A percentile compares a stretch with the other conserved stretches of the same genome.
Evolutionary conservation across 2,113 vertebrate species (phyloP).

Genomic region (Lampris incognitus): DNA sequence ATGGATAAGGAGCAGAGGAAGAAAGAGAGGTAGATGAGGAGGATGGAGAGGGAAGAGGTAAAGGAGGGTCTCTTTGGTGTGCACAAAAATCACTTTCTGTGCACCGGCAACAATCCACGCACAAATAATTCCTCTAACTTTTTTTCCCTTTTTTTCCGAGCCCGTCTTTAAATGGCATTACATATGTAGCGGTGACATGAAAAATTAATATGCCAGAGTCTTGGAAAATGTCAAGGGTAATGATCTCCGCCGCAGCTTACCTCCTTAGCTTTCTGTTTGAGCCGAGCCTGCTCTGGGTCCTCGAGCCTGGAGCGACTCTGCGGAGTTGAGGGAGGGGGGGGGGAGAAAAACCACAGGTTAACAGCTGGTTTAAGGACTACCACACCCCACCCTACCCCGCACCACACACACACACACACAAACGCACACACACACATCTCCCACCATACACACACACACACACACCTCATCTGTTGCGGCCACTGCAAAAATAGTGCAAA

Average conservation of each 20-base stretch:
- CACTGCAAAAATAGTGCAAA: constrained; percentile 87
- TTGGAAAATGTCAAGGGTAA: constrained; percentile 96
- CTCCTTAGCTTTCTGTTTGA: constrained; percentile 97
- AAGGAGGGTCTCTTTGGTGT: constrained; percentile 25
- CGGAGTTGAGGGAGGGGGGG: constrained; percentile 71
- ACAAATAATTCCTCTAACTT: constrained; percentile 94
- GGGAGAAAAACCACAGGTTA: constrained; percentile 85
- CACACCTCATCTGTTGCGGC: constrained; percentile 85
- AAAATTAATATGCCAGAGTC: constrained; percentile 93
- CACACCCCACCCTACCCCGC: constrained; percentile 9
- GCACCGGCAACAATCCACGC: constrained; percentile 88
- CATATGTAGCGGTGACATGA: constrained; percentile 94
- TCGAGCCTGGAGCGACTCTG: constrained; percentile 94
- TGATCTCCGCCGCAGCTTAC: constrained; percentile 91
- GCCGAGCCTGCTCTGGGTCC: constrained; percentile 92
- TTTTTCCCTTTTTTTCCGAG: constrained; percentile 76
- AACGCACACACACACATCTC: not conserved
- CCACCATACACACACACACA: not conserved
- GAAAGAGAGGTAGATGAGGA: constrained; percentile 21
- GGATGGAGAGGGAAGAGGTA: not conserved
- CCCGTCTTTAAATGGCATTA: constrained; percentile 97
- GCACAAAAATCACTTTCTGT: constrained; percentile 80
- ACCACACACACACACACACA: not conserved
- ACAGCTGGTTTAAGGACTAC: constrained; percentile 90
- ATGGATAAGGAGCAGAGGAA: constrained; percentile 17